Percentiles rank a stretch among this genome's conserved stretches.
phyloP scores from a whole-genome alignment of 2,797 vertebrate species.

The Limosa lapponica region DNA sequence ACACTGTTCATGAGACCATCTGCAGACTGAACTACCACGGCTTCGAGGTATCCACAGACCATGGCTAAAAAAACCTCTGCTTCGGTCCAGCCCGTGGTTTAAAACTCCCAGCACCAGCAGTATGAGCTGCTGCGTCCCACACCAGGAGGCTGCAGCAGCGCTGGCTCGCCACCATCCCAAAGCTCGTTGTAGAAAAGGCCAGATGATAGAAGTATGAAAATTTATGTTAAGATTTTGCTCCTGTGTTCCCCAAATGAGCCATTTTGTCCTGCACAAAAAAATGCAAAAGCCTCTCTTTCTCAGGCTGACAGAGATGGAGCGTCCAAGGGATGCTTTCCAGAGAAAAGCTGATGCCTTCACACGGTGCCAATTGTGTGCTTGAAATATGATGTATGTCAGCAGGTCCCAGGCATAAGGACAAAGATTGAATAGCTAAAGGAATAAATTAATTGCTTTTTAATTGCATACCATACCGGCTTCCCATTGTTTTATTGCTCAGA shows the following conservation, averaged over 20 bases:
- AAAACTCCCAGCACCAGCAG: background rate
- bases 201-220: background rate
- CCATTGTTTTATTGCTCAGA: background rate
- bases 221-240: background rate
- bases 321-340: background rate
- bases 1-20: background rate
- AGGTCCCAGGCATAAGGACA: background rate
- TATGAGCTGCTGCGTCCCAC: background rate
- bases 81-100: background rate
- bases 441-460: slow-evolving; percentile 61
- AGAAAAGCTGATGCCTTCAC: background rate
- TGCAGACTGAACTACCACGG: background rate
- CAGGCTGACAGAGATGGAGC: background rate
- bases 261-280: background rate
- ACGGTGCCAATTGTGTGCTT: background rate
- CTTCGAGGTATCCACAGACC: background rate
- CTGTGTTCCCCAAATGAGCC: background rate
- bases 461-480: background rate
- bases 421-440: slow-evolving; percentile 37
- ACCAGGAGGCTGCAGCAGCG: background rate
- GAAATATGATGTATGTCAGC: background rate
- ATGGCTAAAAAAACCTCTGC: background rate
- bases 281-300: accelerated
- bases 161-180: background rate
- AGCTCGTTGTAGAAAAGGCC: background rate